Evolutionary conservation across 2,888 invertebrate species (phyloP).

Genomic region (Arrhopalites spinosus): DNA sequence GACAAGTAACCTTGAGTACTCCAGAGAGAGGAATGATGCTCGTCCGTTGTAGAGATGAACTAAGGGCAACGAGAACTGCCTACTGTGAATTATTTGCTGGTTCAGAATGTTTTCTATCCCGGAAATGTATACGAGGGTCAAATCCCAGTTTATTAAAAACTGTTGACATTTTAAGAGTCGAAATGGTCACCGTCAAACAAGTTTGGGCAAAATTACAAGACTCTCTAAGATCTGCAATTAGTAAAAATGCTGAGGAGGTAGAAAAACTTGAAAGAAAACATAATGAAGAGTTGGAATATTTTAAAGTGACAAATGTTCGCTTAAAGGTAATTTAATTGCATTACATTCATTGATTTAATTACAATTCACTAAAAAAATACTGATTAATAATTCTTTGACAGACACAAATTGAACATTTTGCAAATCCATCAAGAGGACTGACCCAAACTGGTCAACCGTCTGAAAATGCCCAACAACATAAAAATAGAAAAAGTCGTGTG

Average conservation of each 20-base stretch:
- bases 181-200: not conserved
- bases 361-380: no score
- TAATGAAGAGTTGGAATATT: not conserved
- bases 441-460: no score
- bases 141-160: not conserved
- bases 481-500: no score
- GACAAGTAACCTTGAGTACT: not conserved
- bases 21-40: slow-evolving; percentile 1
- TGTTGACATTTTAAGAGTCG: not conserved
- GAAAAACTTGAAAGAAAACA: not conserved
- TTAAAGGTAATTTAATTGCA: not conserved
- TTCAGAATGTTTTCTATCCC: not conserved
- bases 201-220: not conserved
- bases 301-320: not conserved
- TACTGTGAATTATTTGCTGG: not conserved
- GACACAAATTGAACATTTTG: no score
- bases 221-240: not conserved
- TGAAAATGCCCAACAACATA: no score
- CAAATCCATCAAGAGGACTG: no score
- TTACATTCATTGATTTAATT: no score
- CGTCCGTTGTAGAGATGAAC: not conserved
- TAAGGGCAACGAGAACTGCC: not conserved
- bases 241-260: not conserved
- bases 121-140: not conserved
- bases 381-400: no score